Evolutionary conservation across 2,113 vertebrate species (phyloP).

Genomic region (Pteropus alecto): DNA sequence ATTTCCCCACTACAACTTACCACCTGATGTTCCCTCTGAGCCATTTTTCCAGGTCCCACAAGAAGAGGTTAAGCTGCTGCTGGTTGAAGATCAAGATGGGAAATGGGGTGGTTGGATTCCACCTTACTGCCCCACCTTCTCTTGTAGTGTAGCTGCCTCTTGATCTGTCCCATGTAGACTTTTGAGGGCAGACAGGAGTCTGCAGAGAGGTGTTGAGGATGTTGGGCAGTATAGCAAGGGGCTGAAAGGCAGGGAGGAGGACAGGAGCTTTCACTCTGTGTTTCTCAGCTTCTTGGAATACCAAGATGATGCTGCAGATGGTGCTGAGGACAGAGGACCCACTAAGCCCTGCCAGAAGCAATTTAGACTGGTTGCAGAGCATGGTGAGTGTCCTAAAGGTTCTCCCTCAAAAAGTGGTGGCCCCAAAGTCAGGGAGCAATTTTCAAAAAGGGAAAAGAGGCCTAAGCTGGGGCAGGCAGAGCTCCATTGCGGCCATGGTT

Average conservation of each 20-base stretch:
- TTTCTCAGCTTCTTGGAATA: slow-evolving; percentile 5
- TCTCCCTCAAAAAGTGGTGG: neutral
- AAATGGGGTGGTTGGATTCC: neutral
- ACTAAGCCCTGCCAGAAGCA: neutral
- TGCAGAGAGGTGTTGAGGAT: neutral
- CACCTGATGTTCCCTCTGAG: neutral
- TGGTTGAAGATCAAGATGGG: neutral
- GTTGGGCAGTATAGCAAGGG: neutral
- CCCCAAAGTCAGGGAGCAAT: neutral
- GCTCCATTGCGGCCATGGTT: neutral
- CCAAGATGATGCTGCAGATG: slow-evolving; percentile 38
- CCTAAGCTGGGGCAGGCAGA: neutral
- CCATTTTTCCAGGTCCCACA: neutral
- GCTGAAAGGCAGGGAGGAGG: neutral
- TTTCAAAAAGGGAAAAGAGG: neutral
- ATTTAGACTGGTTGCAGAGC: neutral
- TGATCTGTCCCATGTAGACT: neutral
- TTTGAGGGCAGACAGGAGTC: neutral
- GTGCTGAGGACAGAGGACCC: neutral
- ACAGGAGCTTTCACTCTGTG: neutral
- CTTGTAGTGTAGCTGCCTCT: neutral
- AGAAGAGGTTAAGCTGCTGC: neutral
- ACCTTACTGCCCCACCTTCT: neutral
- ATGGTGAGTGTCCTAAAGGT: neutral
- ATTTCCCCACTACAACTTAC: neutral